These are phyloP conservation scores for Andrena fulva DNA, from an alignment of 2,888 invertebrate genomes.

Conservation along the genomic window DNA sequence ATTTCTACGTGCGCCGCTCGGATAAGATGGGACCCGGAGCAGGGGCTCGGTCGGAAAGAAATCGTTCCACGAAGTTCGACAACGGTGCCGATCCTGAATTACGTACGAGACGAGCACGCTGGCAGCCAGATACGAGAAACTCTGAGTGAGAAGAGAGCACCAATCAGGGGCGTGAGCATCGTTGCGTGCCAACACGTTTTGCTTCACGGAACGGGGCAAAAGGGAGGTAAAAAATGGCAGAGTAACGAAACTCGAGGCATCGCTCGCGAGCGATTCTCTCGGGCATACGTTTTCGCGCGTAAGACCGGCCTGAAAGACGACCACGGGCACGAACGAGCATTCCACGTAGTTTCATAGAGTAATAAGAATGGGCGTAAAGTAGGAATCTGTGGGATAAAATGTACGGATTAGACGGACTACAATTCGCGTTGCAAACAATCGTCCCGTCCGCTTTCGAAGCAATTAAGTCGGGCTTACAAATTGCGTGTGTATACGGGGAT, in stretches of 20 bases:
- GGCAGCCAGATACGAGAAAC: slow-evolving; percentile 64
- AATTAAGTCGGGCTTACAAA: neutral
- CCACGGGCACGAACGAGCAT: neutral
- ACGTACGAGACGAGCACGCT: slow-evolving; percentile 57
- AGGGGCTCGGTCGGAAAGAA: neutral
- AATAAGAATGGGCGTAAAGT: neutral
- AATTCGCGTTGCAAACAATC: neutral
- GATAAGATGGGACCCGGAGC: neutral
- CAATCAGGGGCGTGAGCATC: slow-evolving; percentile 77
- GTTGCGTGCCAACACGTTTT: slow-evolving; percentile 80
- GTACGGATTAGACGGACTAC: neutral
- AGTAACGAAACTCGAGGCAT: slow-evolving; percentile 73
- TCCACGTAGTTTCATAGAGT: neutral
- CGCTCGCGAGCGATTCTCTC: slow-evolving; percentile 58
- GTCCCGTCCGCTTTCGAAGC: neutral
- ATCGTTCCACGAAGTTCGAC: slow-evolving; percentile 7
- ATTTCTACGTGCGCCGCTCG: neutral
- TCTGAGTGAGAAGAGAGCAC: slow-evolving; percentile 69
- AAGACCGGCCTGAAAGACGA: slow-evolving; percentile 30
- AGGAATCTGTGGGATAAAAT: neutral
- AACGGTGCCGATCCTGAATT: slow-evolving; percentile 42
- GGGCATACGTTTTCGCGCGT: slow-evolving; percentile 69
- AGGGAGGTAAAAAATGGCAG: slow-evolving; percentile 69
- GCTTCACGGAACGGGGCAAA: slow-evolving; percentile 75
- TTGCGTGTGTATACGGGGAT: neutral